Evolutionary conservation across 2,113 vertebrate genomes (phyloP).

Genomic region (Columbina picui): DNA sequence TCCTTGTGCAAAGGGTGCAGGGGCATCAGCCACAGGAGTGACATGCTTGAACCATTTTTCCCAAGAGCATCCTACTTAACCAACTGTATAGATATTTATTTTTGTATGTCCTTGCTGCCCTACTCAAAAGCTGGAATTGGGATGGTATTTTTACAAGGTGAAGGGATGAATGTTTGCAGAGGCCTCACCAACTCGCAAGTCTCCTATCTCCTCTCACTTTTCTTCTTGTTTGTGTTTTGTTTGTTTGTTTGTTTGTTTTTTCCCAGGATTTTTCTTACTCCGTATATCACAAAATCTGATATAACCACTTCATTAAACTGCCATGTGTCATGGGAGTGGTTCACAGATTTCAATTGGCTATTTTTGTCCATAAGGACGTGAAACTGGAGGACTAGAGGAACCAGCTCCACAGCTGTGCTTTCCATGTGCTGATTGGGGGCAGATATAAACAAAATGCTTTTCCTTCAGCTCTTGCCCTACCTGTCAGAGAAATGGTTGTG

Average conservation of each 20-base stretch:
- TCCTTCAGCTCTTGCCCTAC: slow-evolving; percentile 18
- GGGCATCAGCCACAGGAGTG: fast-evolving
- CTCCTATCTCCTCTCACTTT: neutral
- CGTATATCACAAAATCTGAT: neutral
- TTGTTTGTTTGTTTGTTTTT: neutral
- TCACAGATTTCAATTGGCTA: neutral
- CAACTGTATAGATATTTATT: neutral
- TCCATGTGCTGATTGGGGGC: neutral
- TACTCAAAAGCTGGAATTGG: neutral
- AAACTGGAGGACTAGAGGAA: slow-evolving; percentile 43
- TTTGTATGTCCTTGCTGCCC: neutral
- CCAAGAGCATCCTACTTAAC: neutral
- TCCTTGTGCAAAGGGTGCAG: fast-evolving
- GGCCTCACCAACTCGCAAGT: neutral
- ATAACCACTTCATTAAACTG: neutral
- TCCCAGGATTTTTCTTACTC: neutral
- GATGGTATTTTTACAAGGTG: neutral
- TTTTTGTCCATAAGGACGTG: neutral
- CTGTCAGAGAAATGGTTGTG: slow-evolving; percentile 73
- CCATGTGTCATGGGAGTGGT: neutral
- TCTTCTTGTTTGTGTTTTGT: neutral
- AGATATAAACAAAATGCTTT: slow-evolving; percentile 54
- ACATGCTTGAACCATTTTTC: neutral
- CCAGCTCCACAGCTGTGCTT: slow-evolving; percentile 23
- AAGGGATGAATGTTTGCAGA: neutral